Evolutionary conservation across 2,113 vertebrate species (phyloP), one percentile per base, ranked within the genome.

Genomic region (Phrynosoma blainvillii): DNA sequence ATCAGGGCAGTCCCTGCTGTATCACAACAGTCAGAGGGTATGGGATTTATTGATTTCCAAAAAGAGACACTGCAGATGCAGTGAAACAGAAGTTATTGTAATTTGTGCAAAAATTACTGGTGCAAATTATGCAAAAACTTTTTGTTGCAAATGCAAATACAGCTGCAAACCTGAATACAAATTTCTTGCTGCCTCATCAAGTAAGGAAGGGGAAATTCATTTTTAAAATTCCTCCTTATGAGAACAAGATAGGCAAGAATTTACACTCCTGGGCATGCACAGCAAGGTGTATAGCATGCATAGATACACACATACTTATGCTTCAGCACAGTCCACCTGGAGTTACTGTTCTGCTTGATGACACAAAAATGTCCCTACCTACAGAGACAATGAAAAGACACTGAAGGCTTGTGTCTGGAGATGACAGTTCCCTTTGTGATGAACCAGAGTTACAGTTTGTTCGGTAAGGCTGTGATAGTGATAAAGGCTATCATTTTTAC

Each of bases 361-460:
- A 96, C 95, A 95, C 91, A 94, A 79, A 30, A 94, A 95, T 96
- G 93, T 93, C 94, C 90, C 88, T 93, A 95, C 93, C 62, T 90
- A 94, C 79, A 75, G 40, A 30, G 91, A 95, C 95, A 94, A 96
- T 96, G 95, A 97, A 96, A 97, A 94, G 93, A 92, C 94, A 92
- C 93, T 91, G 92, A 94, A 95, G 94, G 91, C 95, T 94, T 87
- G 68, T 95, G 96, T 95, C 94, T 93, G 92, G 94, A 93, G 94
- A 94, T 96, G 97, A 96, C 97, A 96, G 94, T 89, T 93, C 92
- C 94, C 95, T 96, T 96, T 96, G 96, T 97, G 97, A 97, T 93
- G 96, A 97, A 95, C 96, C 96, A 97, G 97, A 97, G 94, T 96
- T 97, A 94, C 92, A 95, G 95, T 94, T 96, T 95, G 96, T 96